These are phyloP conservation scores for Zaprionus taronus DNA, from an alignment of 1,140 invertebrate species.

Conservation along the genomic window DNA sequence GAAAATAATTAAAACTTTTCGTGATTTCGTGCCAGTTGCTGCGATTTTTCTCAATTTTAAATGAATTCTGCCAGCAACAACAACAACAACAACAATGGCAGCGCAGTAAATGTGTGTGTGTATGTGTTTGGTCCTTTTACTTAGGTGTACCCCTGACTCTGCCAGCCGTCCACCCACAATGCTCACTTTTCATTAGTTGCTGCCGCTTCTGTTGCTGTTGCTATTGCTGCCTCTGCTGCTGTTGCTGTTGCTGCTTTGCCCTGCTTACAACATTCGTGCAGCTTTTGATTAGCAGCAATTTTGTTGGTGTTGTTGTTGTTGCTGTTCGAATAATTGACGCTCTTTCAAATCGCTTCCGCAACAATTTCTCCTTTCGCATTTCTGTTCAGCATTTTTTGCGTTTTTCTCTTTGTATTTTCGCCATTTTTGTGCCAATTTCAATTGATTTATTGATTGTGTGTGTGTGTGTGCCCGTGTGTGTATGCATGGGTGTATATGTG, in stretches of 20 bases:
- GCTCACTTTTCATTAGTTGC: constrained; percentile 67
- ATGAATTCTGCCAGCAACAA: constrained; percentile 69
- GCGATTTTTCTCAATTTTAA: constrained; percentile 83
- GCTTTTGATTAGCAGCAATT: constrained; percentile 76
- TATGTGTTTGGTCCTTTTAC: constrained; percentile 53
- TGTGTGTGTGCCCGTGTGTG: constrained; percentile 13
- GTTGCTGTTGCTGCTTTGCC: constrained; percentile 20
- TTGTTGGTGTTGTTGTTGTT: constrained; percentile 40
- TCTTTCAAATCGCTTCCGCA: constrained; percentile 37
- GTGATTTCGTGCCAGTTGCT: constrained; percentile 80
- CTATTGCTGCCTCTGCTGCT: constrained; percentile 12
- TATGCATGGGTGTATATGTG: constrained; percentile 22
- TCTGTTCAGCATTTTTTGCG: neutral
- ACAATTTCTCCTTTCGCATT: constrained; percentile 48
- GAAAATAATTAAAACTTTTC: constrained; percentile 83
- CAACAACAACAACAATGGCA: constrained; percentile 32
- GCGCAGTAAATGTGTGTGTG: constrained; percentile 17
- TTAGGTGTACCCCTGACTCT: constrained; percentile 36
- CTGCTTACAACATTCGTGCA: constrained; percentile 67
- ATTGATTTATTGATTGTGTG: constrained; percentile 65
- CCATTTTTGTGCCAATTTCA: constrained; percentile 25
- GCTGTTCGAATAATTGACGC: constrained; percentile 46
- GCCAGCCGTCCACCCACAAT: neutral
- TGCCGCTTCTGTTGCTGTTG: constrained; percentile 1
- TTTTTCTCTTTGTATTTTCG: constrained; percentile 14